Conservation (phyloP, 2,113 vertebrate species). For the Phalacrocorax carbo region DNA sequence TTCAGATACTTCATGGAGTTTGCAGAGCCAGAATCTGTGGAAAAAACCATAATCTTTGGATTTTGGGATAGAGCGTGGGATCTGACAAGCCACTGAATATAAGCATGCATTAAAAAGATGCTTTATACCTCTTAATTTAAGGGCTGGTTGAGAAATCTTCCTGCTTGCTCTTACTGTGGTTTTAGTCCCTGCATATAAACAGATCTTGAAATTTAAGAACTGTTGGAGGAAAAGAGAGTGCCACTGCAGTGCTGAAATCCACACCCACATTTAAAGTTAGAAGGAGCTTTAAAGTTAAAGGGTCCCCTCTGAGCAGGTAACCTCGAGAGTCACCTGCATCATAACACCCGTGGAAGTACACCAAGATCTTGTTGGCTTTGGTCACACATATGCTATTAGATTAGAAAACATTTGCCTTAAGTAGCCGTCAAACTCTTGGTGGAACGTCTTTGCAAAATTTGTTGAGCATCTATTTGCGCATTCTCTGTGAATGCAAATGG, state of each 20-base stretch:
- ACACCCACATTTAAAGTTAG: not conserved
- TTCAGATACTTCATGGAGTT: not conserved
- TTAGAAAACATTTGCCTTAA: not conserved
- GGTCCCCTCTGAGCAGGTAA: not conserved
- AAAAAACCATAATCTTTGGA: not conserved
- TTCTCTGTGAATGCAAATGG: constrained; percentile 17
- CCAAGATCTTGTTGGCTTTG: not conserved
- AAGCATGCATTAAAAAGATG: not conserved
- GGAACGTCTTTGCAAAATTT: not conserved
- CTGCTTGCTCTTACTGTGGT: not conserved
- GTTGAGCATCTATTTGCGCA: constrained; percentile 1
- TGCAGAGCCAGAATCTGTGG: not conserved
- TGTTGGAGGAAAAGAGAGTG: not conserved
- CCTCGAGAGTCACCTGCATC: not conserved
- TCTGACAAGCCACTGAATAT: not conserved
- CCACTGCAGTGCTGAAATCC: not conserved
- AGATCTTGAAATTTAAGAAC: not conserved
- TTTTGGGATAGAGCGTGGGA: not conserved
- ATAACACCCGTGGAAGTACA: not conserved
- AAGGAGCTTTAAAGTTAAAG: not conserved
- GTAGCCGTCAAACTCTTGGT: not conserved
- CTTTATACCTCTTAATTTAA: not conserved
- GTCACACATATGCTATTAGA: not conserved
- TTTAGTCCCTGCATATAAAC: not conserved
- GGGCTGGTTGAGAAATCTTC: not conserved